Conservation (phyloP, 2,113 vertebrate species). For the Tenrec ecaudatus region DNA sequence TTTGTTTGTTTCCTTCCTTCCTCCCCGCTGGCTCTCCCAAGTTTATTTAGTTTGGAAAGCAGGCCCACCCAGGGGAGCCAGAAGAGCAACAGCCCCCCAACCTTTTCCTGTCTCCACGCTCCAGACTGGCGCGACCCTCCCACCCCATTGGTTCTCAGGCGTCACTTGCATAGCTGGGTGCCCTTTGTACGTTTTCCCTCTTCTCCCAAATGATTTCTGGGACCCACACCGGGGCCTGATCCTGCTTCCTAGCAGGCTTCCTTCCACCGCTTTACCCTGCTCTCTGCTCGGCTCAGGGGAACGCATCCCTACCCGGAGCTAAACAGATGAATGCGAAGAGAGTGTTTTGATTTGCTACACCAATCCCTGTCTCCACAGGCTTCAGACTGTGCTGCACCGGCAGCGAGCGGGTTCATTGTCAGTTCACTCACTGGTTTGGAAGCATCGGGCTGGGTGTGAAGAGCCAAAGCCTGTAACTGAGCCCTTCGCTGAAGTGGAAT, state of each 20-base stretch:
- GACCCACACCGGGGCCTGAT: background rate
- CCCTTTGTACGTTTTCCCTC: background rate
- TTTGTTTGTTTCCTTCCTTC: slow-evolving; percentile 71
- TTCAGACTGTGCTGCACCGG: background rate
- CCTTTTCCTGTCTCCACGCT: slow-evolving; percentile 62
- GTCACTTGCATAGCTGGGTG: background rate
- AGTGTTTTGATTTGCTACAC: slow-evolving; percentile 9
- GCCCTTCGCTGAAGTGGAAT: background rate
- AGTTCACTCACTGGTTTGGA: background rate
- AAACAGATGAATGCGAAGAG: background rate
- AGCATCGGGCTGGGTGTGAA: background rate
- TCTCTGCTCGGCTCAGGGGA: background rate
- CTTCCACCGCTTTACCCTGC: background rate
- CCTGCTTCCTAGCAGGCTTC: background rate
- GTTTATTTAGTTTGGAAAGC: slow-evolving; percentile 78
- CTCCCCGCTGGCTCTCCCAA: slow-evolving; percentile 40
- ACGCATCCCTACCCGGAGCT: background rate
- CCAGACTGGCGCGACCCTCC: background rate
- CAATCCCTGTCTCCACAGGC: background rate
- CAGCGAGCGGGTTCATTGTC: background rate
- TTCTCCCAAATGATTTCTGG: background rate
- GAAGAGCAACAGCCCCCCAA: background rate
- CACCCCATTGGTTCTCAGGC: background rate
- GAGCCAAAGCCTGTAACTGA: slow-evolving; percentile 19
- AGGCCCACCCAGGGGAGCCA: slow-evolving; percentile 68